Base-by-base conservation (phyloP, 2,113 vertebrate species). In the Potamarius usumacintae region DNA sequence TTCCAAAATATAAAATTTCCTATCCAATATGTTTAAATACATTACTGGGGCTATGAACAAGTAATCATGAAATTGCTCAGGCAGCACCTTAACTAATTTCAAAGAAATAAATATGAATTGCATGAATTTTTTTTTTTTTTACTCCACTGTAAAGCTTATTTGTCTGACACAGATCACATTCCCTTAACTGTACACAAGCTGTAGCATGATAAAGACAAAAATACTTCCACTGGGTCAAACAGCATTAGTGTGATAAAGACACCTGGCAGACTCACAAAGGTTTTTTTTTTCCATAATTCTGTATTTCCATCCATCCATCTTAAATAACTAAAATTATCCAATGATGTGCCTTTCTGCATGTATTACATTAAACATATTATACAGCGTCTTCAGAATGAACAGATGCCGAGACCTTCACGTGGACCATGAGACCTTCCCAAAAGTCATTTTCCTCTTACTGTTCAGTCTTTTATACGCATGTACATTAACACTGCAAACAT, bases 251-350 rank as follows among this genome's bases (percentile, higher is more conserved):
- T 69, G 20, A 81, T n/a, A 69, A 58, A 69, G 76, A 52, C 77
- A 80, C 76, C 30, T 42, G 3, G 2, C 27, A 81, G 34, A 50
- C 34, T 27, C 63, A 53, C 72, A 79, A 57, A 50, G n/a, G 30
- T 20, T n/a, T 20, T 86, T 89, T 89, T 85, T 58, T 12, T 25
- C 0, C 57, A 85, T 62, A 89, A 87, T 55, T 87, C 82, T 79
- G 84, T 85, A 89, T 88, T 85, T 84, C 85, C 89, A 85, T 91
- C 85, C 89, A 85, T 91, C 53, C 57, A 50, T 30, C 30, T 92
- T 93, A 93, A 92, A 94, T 92, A 92, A 88, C 65, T 86, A 55
- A 80, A 82, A 90, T 78, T 63, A 90, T 84, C 81, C 67, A 90
- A 82, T 80, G 50, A 86, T 78, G 48, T 81, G 34, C 14, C 60